A percentile compares a stretch with the other conserved stretches of the same genome.
Evolutionary conservation across 2,888 invertebrate genomes (phyloP).

Genomic region (Eupithecia centaureata): DNA sequence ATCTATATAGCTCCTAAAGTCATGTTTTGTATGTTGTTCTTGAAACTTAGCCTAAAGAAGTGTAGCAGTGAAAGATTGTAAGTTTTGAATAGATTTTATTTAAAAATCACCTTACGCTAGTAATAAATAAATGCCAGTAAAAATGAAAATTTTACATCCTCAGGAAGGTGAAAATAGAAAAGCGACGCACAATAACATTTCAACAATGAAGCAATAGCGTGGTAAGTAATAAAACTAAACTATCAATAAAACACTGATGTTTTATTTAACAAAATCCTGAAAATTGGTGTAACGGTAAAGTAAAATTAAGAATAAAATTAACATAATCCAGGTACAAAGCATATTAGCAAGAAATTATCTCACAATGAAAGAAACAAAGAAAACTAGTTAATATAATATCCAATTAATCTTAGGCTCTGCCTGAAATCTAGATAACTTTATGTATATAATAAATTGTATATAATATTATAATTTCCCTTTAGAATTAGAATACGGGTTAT

Average conservation of each 20-base stretch:
- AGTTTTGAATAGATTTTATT: constrained; percentile 31
- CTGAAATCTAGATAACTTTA: neutral
- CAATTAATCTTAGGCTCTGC: neutral
- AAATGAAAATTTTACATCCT: constrained; percentile 36
- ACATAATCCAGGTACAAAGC: neutral
- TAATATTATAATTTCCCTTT: neutral
- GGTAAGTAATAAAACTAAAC: neutral
- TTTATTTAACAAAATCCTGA: neutral
- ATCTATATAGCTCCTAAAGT: too few relatives aligned
- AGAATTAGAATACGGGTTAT: neutral
- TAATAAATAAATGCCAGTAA: constrained; percentile 41
- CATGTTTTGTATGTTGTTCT: too few relatives aligned
- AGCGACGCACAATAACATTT: constrained; percentile 6
- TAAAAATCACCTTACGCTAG: constrained; percentile 37
- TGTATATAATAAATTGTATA: neutral
- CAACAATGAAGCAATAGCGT: constrained; percentile 11
- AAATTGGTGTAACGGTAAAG: neutral
- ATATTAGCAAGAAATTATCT: neutral
- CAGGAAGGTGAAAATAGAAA: constrained; percentile 34
- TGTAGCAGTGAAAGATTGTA: constrained; percentile 5
- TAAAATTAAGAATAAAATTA: neutral
- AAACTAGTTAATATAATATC: neutral
- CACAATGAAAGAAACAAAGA: neutral
- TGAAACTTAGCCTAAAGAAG: neutral
- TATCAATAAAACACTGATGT: neutral